Percentiles rank a stretch among this genome's conserved stretches.
Conservation (phyloP, 2,888 invertebrate genomes). For the Clepsis dumicolana region DNA sequence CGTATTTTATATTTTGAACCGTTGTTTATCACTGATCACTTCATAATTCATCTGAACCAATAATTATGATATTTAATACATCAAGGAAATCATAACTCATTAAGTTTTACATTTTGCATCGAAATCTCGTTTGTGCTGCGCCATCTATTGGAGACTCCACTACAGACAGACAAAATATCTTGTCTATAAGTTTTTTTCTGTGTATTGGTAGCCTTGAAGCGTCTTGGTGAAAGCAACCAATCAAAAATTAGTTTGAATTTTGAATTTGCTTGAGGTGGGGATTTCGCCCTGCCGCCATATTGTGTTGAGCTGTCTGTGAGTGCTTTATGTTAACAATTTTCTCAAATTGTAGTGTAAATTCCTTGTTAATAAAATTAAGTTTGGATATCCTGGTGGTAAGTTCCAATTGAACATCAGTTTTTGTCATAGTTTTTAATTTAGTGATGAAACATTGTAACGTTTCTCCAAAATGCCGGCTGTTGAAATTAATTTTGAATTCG, state of each 20-base stretch:
- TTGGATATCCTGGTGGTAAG: slow-evolving; percentile 78
- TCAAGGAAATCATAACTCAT: too few relatives aligned
- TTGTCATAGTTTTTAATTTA: slow-evolving; percentile 64
- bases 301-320: slow-evolving; percentile 82
- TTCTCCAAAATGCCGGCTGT: slow-evolving; percentile 56
- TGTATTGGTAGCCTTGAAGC: slow-evolving; percentile 73
- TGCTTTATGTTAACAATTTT: slow-evolving; percentile 78
- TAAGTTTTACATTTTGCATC: background rate
- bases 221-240: slow-evolving; percentile 73
- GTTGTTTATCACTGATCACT: background rate
- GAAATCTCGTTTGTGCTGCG: background rate
- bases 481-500: slow-evolving; percentile 46
- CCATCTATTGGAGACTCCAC: slow-evolving; percentile 41
- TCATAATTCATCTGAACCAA: too few relatives aligned
- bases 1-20: too few relatives aligned
- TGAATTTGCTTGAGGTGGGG: slow-evolving; percentile 82
- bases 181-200: slow-evolving; percentile 43
- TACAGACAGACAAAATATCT: slow-evolving; percentile 12
- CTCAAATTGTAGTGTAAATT: slow-evolving; percentile 74
- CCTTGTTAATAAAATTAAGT: slow-evolving; percentile 75
- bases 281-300: slow-evolving; percentile 83
- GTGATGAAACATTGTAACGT: slow-evolving; percentile 47
- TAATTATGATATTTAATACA: too few relatives aligned
- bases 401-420: slow-evolving; percentile 68
- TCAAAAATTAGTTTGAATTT: slow-evolving; percentile 73